Conservation (phyloP, 2,113 vertebrate species). For the Syrmaticus mikado region DNA sequence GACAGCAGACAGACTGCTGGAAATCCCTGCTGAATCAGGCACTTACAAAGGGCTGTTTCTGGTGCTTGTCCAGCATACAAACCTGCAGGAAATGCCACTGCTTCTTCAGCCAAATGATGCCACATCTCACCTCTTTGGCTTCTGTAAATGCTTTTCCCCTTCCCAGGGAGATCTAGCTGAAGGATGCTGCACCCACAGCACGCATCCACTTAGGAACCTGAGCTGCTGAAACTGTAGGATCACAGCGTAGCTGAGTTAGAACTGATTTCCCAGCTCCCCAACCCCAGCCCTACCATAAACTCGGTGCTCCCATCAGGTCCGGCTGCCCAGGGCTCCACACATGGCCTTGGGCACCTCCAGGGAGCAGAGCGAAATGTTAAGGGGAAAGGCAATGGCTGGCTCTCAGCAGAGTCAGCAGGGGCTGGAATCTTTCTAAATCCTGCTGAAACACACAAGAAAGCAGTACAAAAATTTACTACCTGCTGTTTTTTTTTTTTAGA, state of each 20-base stretch:
- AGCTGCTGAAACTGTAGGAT: background rate
- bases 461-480: background rate
- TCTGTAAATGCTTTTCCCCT: background rate
- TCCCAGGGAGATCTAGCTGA: background rate
- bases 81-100: fast-evolving
- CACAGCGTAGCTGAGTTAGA: background rate
- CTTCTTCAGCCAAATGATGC: background rate
- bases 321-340: too few species aligned
- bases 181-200: background rate
- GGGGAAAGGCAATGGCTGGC: background rate
- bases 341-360: too few species aligned
- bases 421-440: background rate
- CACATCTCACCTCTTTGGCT: background rate
- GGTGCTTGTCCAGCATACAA: background rate
- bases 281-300: background rate
- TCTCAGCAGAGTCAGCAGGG: background rate
- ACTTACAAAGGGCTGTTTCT: background rate
- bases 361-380: fast-evolving
- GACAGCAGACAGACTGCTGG: background rate
- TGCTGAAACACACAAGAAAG: background rate
- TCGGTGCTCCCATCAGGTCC: background rate
- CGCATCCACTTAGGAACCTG: background rate
- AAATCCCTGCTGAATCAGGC: background rate
- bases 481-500: background rate
- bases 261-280: background rate